Percentiles rank a stretch among this genome's conserved stretches.
These are phyloP conservation scores for Nyleta sp. DNA, from an alignment of 2,888 invertebrate species.

Conservation along the genomic window DNA sequence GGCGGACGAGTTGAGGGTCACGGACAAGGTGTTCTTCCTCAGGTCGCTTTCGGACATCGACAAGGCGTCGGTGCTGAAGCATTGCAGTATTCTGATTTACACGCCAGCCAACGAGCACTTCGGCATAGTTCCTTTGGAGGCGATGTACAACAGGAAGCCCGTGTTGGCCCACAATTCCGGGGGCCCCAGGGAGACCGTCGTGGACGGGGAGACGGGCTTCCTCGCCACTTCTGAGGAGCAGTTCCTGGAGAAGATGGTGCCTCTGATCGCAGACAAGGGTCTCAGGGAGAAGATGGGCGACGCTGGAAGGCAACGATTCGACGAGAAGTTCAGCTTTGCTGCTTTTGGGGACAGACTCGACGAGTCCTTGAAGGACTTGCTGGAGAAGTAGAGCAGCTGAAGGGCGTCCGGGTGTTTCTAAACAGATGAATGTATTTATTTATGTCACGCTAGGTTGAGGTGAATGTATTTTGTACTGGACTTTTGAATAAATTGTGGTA, in stretches of 20 bases:
- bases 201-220: constrained; percentile 91
- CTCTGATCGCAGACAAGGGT: constrained; percentile 86
- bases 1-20: constrained; percentile 86
- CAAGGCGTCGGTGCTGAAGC: constrained; percentile 91
- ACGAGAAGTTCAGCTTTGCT: constrained; percentile 91
- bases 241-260: constrained; percentile 91
- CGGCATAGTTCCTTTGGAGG: constrained; percentile 99
- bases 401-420: too few relatives aligned
- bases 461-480: constrained; percentile 30
- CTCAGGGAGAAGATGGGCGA: constrained; percentile 88
- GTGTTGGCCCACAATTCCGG: constrained; percentile 98
- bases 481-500: constrained; percentile 13
- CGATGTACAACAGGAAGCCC: constrained; percentile 96
- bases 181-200: constrained; percentile 97
- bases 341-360: constrained; percentile 89
- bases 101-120: constrained; percentile 99
- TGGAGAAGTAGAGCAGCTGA: constrained; percentile 37
- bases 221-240: constrained; percentile 88
- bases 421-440: constrained; percentile 2
- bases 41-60: constrained; percentile 93
- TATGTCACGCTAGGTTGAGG: neutral
- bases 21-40: constrained; percentile 91
- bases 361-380: constrained; percentile 70
- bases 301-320: constrained; percentile 89
- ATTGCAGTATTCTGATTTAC: constrained; percentile 93